Evolutionary conservation across 2,797 vertebrate species (phyloP), one percentile per base, ranked within the genome.

Genomic region (Sebastes aleutianus): DNA sequence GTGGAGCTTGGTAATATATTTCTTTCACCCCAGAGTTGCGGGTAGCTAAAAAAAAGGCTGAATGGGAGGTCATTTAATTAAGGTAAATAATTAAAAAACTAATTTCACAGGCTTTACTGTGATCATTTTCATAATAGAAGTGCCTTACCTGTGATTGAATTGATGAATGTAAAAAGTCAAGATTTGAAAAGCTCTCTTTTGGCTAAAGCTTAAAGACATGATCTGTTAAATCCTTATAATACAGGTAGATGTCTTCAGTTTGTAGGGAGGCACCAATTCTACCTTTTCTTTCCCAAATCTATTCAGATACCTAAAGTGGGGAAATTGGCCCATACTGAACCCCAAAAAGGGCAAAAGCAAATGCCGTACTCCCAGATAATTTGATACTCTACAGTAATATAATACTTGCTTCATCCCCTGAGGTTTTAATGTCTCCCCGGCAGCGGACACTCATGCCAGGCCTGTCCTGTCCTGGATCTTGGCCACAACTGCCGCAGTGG

Each of bases 401-500:
- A 73, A 36, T 57, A 32, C 22, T 22, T 56, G 10, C 47, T 53
- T 20, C 43, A 47, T 67, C 13, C 18, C 6, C 11, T 34, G 24
- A 34, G 64, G 34, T 78, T 65, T 76, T 53, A 61, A 54, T 77
- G 63, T 67, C 57, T 78, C 64, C 29, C 39, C 64, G 62, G 63
- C 50, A 61, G 58, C 36, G 61, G 58, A 56, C 66, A 71, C 36
- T 65, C 74, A 69, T 32, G 20, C 22, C 26, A 14, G 58, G 31
- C 18, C 53, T 64, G 26, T 50, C 29, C 73, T 81, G 78, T 50
- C 29, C 73, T 81, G 78, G 72, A 77, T 67, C 69, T 56, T 10
- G 16, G 70, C 81, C 73, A 77, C 39, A 32, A 14, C 24, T 34
- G 36, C 57, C 6, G 68, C 13, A 59, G 43, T 36, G 20, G 58